Evolutionary conservation across 2,888 invertebrate genomes (phyloP), one percentile per base, ranked within the genome.

Genomic region (Mimumesa dahlbomi): DNA sequence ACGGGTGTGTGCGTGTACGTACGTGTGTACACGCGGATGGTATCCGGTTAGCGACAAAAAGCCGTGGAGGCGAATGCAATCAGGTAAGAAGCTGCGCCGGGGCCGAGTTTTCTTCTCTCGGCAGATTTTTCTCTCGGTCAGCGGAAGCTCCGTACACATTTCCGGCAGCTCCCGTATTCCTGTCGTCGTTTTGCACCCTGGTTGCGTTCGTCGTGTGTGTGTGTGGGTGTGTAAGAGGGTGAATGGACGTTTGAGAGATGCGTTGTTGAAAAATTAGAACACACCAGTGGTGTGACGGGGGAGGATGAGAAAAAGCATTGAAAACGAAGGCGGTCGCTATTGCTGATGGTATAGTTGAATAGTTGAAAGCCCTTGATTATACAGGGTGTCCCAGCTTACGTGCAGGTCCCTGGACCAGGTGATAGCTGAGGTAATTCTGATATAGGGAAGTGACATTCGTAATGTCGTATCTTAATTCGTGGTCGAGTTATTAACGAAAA

Each of bases 31-130:
- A 42, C 38, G 62, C n/a, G 49, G 43, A 67, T 59, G 53, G 53
- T 64, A 65, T 70, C 25, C 36, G 14, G 50, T 19, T 34, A 9
- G 38, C 43, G 49, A 57, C 64, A 71, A 76, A 48, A 75, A 73
- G 40, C 65, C 53, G 65, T 54, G 16, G 25, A 46, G 63, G 57
- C 77, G 66, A 77, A 80, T 59, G 77, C 73, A 79, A 79, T 79
- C 79, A 80, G 62, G 65, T 73, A 80, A 80, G 75, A 72, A 79
- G 65, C 68, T 59, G 59, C 48, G 57, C 38, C 58, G 43, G 40
- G 40, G 14, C 56, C 46, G 19, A 11, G 25, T 16, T 58, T 50
- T 43, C 13, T 48, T 43, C 53, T 14, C 22, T 4, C 22, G 16
- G 18, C 36, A 50, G 53, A 48, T 42, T 72, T 62, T 58, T 58